Percentiles rank a stretch among this genome's conserved stretches.
Evolutionary conservation across 2,888 invertebrate genomes (phyloP).

Genomic region (Acheta domesticus): DNA sequence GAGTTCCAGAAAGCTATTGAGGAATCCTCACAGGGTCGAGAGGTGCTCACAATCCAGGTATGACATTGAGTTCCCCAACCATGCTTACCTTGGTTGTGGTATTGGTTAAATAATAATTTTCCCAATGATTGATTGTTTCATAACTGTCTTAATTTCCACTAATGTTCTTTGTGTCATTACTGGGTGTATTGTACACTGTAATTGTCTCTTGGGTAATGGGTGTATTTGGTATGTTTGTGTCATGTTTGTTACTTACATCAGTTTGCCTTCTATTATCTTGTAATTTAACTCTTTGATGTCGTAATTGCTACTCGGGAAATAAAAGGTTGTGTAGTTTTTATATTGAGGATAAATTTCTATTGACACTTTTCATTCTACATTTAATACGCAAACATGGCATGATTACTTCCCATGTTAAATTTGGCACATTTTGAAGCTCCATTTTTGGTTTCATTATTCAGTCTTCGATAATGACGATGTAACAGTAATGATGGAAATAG

Average conservation of each 20-base stretch:
- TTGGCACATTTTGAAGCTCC: too few species aligned
- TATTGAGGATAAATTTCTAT: too few species aligned
- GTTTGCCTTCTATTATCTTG: background rate
- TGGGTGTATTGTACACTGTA: background rate
- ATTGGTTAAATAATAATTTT: background rate
- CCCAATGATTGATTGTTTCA: background rate
- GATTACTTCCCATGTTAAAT: too few species aligned
- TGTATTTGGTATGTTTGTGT: slow-evolving; percentile 1
- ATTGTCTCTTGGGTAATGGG: background rate
- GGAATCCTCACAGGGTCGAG: slow-evolving; percentile 56
- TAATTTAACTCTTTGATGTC: too few species aligned
- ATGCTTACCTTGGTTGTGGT: background rate
- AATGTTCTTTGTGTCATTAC: background rate
- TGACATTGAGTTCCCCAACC: slow-evolving; percentile 19
- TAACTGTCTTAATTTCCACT: slow-evolving; percentile 1
- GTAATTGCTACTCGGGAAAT: too few species aligned
- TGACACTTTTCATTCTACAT: too few species aligned
- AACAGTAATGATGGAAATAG: too few species aligned
- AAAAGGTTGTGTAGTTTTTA: too few species aligned
- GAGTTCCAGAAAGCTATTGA: slow-evolving; percentile 57
- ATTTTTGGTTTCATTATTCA: too few species aligned
- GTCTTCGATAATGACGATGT: too few species aligned
- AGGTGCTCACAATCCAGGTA: slow-evolving; percentile 57
- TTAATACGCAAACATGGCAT: too few species aligned
- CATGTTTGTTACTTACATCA: background rate